These are phyloP conservation scores for Xanthorhoe spadicearia DNA, from an alignment of 2,888 invertebrate species.

Conservation along the genomic window DNA sequence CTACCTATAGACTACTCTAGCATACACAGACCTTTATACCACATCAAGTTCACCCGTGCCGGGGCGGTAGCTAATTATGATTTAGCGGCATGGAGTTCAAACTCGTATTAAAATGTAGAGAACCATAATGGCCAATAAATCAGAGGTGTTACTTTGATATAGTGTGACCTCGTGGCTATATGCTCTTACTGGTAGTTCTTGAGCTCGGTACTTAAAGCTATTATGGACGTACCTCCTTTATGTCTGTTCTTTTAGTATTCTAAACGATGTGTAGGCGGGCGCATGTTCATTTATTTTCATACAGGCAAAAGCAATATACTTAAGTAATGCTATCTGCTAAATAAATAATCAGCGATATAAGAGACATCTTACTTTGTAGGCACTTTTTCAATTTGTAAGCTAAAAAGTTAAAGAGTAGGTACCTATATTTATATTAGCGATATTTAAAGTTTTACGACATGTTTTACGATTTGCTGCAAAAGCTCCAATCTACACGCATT, in stretches of 20 bases:
- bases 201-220: slow-evolving; percentile 20
- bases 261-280: slow-evolving; percentile 22
- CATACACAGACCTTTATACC: slow-evolving; percentile 13
- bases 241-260: slow-evolving; percentile 23
- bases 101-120: slow-evolving; percentile 65
- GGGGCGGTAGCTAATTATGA: slow-evolving; percentile 58
- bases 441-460: neutral
- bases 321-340: slow-evolving; percentile 28
- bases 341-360: slow-evolving; percentile 27
- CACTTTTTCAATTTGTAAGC: slow-evolving; percentile 13
- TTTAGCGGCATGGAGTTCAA: slow-evolving; percentile 58
- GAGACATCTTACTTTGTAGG: slow-evolving; percentile 18
- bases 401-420: slow-evolving; percentile 8
- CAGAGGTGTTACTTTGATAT: slow-evolving; percentile 62
- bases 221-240: slow-evolving; percentile 15
- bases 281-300: slow-evolving; percentile 26
- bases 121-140: slow-evolving; percentile 66
- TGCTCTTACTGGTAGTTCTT: slow-evolving; percentile 50
- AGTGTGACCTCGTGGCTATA: slow-evolving; percentile 54
- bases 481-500: neutral
- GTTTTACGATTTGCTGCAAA: neutral
- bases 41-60: slow-evolving; percentile 12
- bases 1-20: neutral
- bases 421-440: neutral
- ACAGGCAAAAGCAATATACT: slow-evolving; percentile 17